A percentile compares a stretch with the other conserved stretches of the same genome.
These are phyloP conservation scores for Leptodactylus fallax DNA, from an alignment of 2,797 vertebrate species.

Conservation along the genomic window DNA sequence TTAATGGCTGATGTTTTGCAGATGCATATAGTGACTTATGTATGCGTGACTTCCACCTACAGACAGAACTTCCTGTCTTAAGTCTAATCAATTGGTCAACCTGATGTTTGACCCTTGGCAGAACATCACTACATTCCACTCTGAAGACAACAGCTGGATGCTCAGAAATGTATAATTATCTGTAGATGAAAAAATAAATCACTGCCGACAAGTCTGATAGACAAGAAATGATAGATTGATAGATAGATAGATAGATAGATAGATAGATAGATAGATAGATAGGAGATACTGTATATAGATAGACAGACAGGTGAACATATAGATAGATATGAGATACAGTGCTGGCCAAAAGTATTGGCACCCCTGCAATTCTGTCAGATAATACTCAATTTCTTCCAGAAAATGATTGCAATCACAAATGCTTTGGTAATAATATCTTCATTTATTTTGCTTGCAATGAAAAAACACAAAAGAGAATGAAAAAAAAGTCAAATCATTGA, in stretches of 20 bases:
- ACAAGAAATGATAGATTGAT: neutral
- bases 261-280: neutral
- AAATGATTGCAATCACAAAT: too few relatives aligned
- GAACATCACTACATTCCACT: neutral
- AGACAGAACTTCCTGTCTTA: neutral
- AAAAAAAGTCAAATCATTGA: too few relatives aligned
- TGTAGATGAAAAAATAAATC: neutral
- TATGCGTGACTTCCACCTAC: too few relatives aligned
- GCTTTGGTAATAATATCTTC: too few relatives aligned
- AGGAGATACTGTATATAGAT: too few relatives aligned
- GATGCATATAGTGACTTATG: neutral
- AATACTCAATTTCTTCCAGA: too few relatives aligned
- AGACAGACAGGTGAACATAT: too few relatives aligned
- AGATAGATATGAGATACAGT: too few relatives aligned
- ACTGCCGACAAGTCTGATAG: neutral
- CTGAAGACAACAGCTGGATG: neutral
- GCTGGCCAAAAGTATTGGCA: too few relatives aligned
- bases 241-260: conserved; percentile 9
- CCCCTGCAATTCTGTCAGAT: too few relatives aligned
- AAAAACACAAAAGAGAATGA: too few relatives aligned
- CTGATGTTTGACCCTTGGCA: neutral
- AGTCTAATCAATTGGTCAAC: neutral
- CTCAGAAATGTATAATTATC: neutral
- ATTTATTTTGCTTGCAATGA: too few relatives aligned
- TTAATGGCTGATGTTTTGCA: neutral